Evolutionary conservation across 2,797 vertebrate species (phyloP).

Genomic region (Scolopax rusticola): DNA sequence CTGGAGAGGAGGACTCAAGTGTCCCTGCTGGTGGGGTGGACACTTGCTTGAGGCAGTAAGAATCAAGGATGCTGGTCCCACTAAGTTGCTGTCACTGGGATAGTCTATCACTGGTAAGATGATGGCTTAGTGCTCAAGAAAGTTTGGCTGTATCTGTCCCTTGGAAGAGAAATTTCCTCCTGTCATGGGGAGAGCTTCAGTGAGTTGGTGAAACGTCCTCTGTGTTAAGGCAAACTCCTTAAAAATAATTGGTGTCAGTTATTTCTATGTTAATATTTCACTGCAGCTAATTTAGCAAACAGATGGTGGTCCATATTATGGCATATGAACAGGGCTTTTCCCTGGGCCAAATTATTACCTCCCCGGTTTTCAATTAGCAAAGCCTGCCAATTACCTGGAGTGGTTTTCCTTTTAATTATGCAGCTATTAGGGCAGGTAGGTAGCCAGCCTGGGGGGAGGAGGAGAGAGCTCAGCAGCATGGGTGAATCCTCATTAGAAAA

Average conservation of each 20-base stretch:
- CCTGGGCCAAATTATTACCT: constrained; percentile 69
- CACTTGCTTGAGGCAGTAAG: neutral
- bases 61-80: neutral
- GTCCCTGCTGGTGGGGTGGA: neutral
- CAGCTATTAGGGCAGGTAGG: constrained; percentile 61
- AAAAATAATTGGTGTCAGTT: constrained; percentile 26
- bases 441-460: constrained; percentile 62
- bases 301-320: constrained; percentile 72
- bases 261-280: constrained; percentile 69
- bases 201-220: neutral
- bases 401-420: constrained; percentile 75
- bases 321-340: constrained; percentile 50
- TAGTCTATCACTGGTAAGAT: neutral
- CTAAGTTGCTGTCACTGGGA: neutral
- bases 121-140: neutral
- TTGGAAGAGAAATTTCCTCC: neutral
- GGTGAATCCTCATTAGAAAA: constrained; percentile 28
- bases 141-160: neutral
- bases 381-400: constrained; percentile 71
- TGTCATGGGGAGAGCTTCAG: fast-evolving
- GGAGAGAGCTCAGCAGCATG: neutral
- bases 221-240: neutral
- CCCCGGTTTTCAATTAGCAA: constrained; percentile 74
- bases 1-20: neutral
- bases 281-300: constrained; percentile 65